Evolutionary conservation across 2,113 vertebrate genomes (phyloP).

Genomic region (Tetraodon nigroviridis): DNA sequence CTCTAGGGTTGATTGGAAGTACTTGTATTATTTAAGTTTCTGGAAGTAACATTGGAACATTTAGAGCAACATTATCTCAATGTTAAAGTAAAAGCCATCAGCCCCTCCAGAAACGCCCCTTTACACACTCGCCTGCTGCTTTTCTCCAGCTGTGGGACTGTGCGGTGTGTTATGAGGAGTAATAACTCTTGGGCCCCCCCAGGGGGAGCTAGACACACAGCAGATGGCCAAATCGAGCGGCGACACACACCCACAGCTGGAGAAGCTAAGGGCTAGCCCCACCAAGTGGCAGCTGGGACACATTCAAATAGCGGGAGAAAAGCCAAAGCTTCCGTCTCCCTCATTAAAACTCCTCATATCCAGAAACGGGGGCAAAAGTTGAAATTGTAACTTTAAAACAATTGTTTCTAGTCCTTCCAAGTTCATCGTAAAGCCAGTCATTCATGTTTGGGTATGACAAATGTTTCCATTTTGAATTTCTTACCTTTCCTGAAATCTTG

Average conservation of each 20-base stretch:
- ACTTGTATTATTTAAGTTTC: constrained; percentile 10
- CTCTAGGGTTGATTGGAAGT: not conserved
- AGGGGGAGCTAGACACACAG: constrained; percentile 57
- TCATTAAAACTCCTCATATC: constrained; percentile 1
- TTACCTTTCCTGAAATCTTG: constrained; percentile 95
- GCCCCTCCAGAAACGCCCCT: not conserved
- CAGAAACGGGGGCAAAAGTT: not conserved
- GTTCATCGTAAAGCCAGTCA: not conserved
- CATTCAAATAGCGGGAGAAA: constrained; percentile 34
- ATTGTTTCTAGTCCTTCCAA: not conserved
- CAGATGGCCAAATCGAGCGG: constrained; percentile 35
- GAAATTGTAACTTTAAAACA: not conserved
- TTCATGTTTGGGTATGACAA: too few relatives aligned
- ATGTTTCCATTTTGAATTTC: not conserved
- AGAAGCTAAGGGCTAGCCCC: constrained; percentile 57
- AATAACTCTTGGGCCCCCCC: constrained; percentile 51
- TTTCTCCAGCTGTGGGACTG: constrained; percentile 32
- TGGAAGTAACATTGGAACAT: not conserved
- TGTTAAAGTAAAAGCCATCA: constrained; percentile 14
- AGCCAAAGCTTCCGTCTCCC: constrained; percentile 14
- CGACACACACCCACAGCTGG: not conserved
- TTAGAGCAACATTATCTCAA: not conserved
- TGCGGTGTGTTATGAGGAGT: constrained; percentile 25
- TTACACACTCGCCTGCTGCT: constrained; percentile 7
- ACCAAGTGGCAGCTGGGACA: constrained; percentile 59